phyloP scores from a whole-genome alignment of 2,888 invertebrate genomes.

The Fabriciana adippe region DNA sequence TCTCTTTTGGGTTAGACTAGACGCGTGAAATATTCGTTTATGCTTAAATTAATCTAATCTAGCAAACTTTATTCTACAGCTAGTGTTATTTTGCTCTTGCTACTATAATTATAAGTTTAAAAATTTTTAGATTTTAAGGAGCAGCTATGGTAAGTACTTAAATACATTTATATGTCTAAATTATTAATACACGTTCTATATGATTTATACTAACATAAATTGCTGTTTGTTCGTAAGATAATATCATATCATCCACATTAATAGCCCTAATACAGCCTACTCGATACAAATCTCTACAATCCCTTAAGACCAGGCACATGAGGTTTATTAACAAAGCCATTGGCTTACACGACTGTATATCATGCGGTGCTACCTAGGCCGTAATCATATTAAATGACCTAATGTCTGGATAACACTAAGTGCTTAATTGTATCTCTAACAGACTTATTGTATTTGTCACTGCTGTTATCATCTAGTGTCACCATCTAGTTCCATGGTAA shows the following conservation, averaged over 20 bases:
- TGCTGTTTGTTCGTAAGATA: slow-evolving; percentile 3
- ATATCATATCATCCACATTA: slow-evolving; percentile 33
- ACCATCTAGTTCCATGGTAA: too few species aligned
- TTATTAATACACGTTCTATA: background rate
- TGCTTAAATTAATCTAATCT: slow-evolving; percentile 28
- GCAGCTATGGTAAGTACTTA: slow-evolving; percentile 4
- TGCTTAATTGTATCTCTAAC: slow-evolving; percentile 7
- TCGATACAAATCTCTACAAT: slow-evolving; percentile 50
- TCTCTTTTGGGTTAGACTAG: slow-evolving; percentile 5
- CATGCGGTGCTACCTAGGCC: slow-evolving; percentile 27
- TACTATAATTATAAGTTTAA: slow-evolving; percentile 19
- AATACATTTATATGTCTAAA: background rate
- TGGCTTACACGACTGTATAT: slow-evolving; percentile 43
- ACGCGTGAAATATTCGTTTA: slow-evolving; percentile 9
- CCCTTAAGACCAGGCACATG: slow-evolving; percentile 50
- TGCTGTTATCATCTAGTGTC: too few species aligned
- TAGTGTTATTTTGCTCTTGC: slow-evolving; percentile 25
- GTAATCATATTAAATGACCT: slow-evolving; percentile 28
- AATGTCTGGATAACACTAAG: slow-evolving; percentile 29
- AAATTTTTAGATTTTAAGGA: slow-evolving; percentile 15
- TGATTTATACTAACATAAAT: slow-evolving; percentile 12
- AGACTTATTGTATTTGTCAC: background rate
- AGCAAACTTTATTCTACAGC: slow-evolving; percentile 24
- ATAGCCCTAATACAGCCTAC: slow-evolving; percentile 41
- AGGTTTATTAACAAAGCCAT: slow-evolving; percentile 49